Conservation (phyloP, 2,888 invertebrate species). For the Lithophane socia region DNA sequence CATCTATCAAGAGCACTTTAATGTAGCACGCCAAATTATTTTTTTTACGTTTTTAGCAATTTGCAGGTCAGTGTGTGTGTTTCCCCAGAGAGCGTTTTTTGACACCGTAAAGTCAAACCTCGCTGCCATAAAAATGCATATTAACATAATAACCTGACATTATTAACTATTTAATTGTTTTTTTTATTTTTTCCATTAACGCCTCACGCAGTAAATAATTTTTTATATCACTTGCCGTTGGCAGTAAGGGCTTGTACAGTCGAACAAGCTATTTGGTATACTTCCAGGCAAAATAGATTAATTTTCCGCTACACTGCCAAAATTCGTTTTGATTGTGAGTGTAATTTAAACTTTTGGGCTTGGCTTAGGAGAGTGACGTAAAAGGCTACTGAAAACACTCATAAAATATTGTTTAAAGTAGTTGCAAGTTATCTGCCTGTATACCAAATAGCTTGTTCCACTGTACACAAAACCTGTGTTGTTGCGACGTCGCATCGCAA, state of each 20-base stretch:
- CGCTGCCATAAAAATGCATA: not conserved
- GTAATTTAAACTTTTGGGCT: too few species aligned
- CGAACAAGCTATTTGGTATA: too few species aligned
- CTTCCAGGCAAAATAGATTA: too few species aligned
- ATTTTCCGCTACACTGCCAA: too few species aligned
- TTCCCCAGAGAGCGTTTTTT: not conserved
- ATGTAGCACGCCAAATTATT: not conserved
- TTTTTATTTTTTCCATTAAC: not conserved
- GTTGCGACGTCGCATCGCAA: too few species aligned
- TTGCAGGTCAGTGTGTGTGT: not conserved
- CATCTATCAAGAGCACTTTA: not conserved
- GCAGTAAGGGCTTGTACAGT: not conserved
- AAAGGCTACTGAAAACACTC: too few species aligned
- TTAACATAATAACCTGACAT: not conserved
- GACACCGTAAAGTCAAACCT: not conserved
- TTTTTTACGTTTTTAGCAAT: not conserved
- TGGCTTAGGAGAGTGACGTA: too few species aligned
- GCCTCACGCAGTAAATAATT: constrained; percentile 11
- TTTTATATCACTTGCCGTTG: constrained; percentile 15
- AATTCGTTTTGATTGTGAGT: too few species aligned
- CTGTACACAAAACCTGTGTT: too few species aligned
- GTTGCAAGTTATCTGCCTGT: too few species aligned
- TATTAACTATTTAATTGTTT: not conserved
- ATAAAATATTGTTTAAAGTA: too few species aligned
- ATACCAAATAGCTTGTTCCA: too few species aligned